Percentiles rank a stretch among this genome's conserved stretches.
These are phyloP conservation scores for Cecidostiba fungosa DNA, from an alignment of 2,888 invertebrate genomes.

Conservation along the genomic window DNA sequence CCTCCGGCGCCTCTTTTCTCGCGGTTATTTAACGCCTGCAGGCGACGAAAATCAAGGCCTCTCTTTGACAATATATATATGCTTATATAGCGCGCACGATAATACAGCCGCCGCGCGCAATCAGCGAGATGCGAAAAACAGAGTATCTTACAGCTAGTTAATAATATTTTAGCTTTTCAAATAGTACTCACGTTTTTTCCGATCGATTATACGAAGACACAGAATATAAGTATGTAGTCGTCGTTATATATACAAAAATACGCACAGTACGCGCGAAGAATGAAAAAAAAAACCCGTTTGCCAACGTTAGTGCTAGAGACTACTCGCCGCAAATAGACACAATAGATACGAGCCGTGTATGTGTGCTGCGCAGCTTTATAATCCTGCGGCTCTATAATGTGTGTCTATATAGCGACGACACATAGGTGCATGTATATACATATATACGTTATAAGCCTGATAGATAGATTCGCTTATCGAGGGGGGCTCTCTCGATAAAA, in stretches of 20 bases:
- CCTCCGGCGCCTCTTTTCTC: not conserved
- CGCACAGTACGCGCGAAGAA: not conserved
- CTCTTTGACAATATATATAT: not conserved
- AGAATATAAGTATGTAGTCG: no score
- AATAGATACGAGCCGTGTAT: not conserved
- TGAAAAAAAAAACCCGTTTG: not conserved
- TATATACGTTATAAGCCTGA: no score
- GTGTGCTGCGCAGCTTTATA: not conserved
- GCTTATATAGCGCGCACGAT: no score
- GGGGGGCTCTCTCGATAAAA: not conserved
- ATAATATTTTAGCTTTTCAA: no score
- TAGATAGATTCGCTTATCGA: constrained; percentile 16
- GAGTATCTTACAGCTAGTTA: no score
- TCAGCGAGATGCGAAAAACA: no score
- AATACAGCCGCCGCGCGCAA: no score
- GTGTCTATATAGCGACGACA: not conserved
- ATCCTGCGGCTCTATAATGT: not conserved
- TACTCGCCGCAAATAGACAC: not conserved
- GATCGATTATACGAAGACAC: not conserved
- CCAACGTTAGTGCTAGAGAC: not conserved
- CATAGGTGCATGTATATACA: no score
- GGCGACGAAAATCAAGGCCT: not conserved
- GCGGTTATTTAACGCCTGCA: not conserved
- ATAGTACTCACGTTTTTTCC: no score
- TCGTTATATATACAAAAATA: no score